Percentiles rank a stretch among this genome's conserved stretches.
Evolutionary conservation across 2,888 invertebrate species (phyloP).

Genomic region (Drosophila melanosoma): DNA sequence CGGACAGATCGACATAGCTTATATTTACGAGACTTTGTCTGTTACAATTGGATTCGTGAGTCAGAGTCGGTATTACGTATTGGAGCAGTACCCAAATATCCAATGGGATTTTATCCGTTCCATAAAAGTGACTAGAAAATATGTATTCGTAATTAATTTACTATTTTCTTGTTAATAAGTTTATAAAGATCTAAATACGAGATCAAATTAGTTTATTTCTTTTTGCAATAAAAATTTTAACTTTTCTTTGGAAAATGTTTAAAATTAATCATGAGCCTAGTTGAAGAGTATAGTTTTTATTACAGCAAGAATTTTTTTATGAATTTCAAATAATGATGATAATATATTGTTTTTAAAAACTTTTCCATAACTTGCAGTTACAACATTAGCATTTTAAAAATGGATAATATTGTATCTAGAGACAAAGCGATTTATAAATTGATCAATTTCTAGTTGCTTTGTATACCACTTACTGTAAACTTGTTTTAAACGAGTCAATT

Average conservation of each 20-base stretch:
- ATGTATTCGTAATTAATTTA: neutral
- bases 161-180: neutral
- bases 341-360: neutral
- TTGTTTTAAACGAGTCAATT: neutral
- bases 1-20: neutral
- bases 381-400: neutral
- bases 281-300: neutral
- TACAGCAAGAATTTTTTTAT: neutral
- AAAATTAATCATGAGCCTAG: conserved; percentile 13
- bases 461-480: no score
- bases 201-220: neutral
- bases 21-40: conserved; percentile 6
- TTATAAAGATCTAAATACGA: neutral
- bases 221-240: neutral
- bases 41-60: conserved; percentile 1
- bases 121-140: neutral
- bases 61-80: conserved; percentile 18
- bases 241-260: neutral
- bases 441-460: neutral
- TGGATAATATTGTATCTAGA: neutral
- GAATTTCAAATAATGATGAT: neutral
- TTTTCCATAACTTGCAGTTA: neutral
- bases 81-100: neutral
- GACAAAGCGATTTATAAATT: neutral
- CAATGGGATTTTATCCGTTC: neutral